Evolutionary conservation across 1,140 invertebrate species (phyloP).

Genomic region (Zophobas morio): DNA sequence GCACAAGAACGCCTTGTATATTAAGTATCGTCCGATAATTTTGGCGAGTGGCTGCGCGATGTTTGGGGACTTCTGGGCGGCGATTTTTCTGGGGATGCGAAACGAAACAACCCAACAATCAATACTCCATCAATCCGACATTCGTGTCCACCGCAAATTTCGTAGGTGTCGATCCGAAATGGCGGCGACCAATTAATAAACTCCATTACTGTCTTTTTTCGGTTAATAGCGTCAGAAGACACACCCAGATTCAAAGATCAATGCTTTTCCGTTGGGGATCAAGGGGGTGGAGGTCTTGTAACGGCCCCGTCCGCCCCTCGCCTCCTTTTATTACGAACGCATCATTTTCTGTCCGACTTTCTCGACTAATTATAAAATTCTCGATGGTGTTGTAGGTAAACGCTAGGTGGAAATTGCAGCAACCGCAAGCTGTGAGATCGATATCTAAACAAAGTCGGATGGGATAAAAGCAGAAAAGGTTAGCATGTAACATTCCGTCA

Average conservation of each 20-base stretch:
- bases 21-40: too few species aligned
- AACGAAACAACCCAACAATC: conserved; percentile 23
- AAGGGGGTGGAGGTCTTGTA: conserved; percentile 8
- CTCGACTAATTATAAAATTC: conserved; percentile 34
- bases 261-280: conserved; percentile 38
- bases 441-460: conserved; percentile 60
- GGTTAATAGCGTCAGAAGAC: conserved; percentile 9
- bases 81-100: conserved; percentile 4
- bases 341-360: conserved; percentile 43
- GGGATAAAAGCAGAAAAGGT: conserved; percentile 53
- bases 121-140: conserved; percentile 30
- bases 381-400: conserved; percentile 12
- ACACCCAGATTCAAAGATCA: conserved; percentile 45
- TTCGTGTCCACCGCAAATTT: conserved; percentile 20
- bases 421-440: conserved; percentile 50
- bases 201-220: conserved; percentile 18
- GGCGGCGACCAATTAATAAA: conserved; percentile 10
- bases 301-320: neutral
- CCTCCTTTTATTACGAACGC: conserved; percentile 28
- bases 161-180: conserved; percentile 22
- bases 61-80: conserved; percentile 13
- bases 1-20: too few species aligned
- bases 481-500: conserved; percentile 55
- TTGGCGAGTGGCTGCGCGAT: neutral
- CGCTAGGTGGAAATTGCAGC: conserved; percentile 33